Base-by-base conservation (phyloP, 2,113 vertebrate species). In the Astatotilapia flaviijosephi region DNA sequence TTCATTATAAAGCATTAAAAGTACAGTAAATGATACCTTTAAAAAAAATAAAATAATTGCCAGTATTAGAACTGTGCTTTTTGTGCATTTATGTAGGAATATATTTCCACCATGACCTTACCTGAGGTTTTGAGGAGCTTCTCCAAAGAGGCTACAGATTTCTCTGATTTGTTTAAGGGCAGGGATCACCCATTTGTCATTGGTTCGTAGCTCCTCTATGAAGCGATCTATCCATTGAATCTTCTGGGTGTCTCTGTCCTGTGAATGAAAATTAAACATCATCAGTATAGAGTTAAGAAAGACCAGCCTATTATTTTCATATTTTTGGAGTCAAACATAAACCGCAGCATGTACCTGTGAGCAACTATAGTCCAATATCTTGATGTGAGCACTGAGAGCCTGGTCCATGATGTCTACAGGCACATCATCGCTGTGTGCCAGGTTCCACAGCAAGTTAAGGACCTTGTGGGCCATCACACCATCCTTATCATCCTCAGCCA, bases 341-440 rank as follows among this genome's bases (percentile, higher is more conserved):
- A 83, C 13, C 6, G 9, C 6, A 14, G 65, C 56, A 83, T 91
- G 91, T 95, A 99, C 99, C 97, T 99, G 99, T 91, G 99, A 99
- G 96, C 99, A 99, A 95, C 99, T 99, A 89, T 99, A 99, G 96
- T 99, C 99, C 93, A 99, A 88, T 90, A 99, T 99, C 97, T 99
- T 99, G 94, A 99, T 99, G 96, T 99, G 99, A 84, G 99, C 99
- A 89, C 98, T 99, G 37, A 99, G 98, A 90, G 99, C 99, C 95
- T 99, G 97, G 94, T 99, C 99, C 99, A 99, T 99, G 89, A 99
- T 99, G 96, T 99, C 99, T 91, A 99, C 99, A 90, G 99, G 99
- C 37, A 99, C 99, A 89, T 99, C 99, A 89, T 99, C 99, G 85
- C 99, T 99, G 94, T 99, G 99, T 68, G 99, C 99, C 94, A 99